phyloP scores from a whole-genome alignment of 2,888 invertebrate genomes.

The Pyralis farinalis region DNA sequence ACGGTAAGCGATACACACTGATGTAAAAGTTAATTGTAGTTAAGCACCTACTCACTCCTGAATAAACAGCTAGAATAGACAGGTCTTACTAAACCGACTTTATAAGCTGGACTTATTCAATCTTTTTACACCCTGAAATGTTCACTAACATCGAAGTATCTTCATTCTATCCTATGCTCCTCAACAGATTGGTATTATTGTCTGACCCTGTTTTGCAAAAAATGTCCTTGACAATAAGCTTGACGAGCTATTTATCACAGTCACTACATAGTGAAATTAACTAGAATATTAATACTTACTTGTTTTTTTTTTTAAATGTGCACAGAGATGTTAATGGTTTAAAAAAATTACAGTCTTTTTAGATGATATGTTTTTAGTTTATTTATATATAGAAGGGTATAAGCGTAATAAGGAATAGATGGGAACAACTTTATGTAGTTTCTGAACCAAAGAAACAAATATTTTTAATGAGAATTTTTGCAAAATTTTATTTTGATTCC shows the following conservation, averaged over 20 bases:
- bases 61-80: not conserved
- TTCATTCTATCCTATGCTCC: not conserved
- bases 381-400: too few relatives aligned
- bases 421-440: too few relatives aligned
- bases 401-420: too few relatives aligned
- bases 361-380: too few relatives aligned
- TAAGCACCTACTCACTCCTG: not conserved
- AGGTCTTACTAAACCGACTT: not conserved
- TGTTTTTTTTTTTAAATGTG: too few relatives aligned
- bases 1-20: constrained; percentile 54
- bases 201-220: not conserved
- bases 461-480: too few relatives aligned
- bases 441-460: too few relatives aligned
- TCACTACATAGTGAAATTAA: not conserved
- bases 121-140: not conserved
- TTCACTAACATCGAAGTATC: not conserved
- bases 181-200: not conserved
- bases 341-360: too few relatives aligned
- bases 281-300: too few relatives aligned
- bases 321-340: too few relatives aligned
- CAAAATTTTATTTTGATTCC: too few relatives aligned
- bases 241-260: not conserved
- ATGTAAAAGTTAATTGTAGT: constrained; percentile 12
- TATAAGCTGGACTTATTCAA: not conserved
- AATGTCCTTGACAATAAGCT: constrained; percentile 1